Conservation (phyloP, 2,797 vertebrate genomes). For the Ptychobarbus kaznakovi region DNA sequence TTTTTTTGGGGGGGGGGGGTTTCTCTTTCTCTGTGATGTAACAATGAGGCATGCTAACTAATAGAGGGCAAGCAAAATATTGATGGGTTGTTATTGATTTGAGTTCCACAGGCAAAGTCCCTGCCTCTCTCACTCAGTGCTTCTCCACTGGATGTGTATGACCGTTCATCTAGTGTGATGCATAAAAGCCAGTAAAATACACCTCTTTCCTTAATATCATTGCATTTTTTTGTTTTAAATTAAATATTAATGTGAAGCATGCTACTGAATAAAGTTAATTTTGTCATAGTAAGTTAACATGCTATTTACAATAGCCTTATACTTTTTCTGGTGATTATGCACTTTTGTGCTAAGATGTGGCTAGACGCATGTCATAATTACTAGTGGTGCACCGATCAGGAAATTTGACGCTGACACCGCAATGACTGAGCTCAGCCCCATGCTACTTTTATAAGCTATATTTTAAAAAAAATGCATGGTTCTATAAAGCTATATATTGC, state of each 20-base stretch:
- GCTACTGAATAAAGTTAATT: not conserved
- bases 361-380: not conserved
- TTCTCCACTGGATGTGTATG: not conserved
- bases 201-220: not conserved
- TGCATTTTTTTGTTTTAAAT: not conserved
- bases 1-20: not conserved
- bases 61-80: slow-evolving; percentile 13
- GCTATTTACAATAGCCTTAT: not conserved
- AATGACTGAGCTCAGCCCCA: not conserved
- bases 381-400: not conserved
- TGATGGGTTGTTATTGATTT: slow-evolving; percentile 41
- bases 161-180: slow-evolving; percentile 34
- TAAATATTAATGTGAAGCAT: not conserved
- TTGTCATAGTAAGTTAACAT: not conserved
- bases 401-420: not conserved
- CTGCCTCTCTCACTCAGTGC: not conserved
- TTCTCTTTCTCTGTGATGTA: slow-evolving; percentile 10
- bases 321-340: not conserved
- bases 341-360: not conserved
- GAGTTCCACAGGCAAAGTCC: slow-evolving; percentile 28
- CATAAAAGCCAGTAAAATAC: not conserved
- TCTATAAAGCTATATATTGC: not conserved
- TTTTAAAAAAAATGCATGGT: not conserved
- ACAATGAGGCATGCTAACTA: not conserved
- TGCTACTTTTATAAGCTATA: not conserved